Percentiles rank a stretch among this genome's conserved stretches.
phyloP scores from a whole-genome alignment of 1,140 invertebrate species.

The Trachymyrmex septentrionalis region DNA sequence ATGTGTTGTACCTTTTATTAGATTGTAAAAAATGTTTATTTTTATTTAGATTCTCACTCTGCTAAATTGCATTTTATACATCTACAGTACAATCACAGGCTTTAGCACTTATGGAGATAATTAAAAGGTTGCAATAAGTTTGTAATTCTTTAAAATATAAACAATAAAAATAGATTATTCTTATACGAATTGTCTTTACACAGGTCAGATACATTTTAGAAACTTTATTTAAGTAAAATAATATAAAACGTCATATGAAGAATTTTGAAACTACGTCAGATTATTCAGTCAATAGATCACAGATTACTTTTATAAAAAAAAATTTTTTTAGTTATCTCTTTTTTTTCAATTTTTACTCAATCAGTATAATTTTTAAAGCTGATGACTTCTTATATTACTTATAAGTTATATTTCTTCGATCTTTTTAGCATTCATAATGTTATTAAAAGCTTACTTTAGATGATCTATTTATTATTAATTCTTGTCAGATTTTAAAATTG shows the following conservation, averaged over 20 bases:
- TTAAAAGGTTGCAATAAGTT: slow-evolving; percentile 77
- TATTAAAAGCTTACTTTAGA: too few relatives aligned
- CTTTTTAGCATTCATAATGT: too few relatives aligned
- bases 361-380: too few relatives aligned
- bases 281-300: too few relatives aligned
- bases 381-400: too few relatives aligned
- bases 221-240: slow-evolving; percentile 27
- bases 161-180: neutral
- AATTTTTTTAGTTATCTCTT: too few relatives aligned
- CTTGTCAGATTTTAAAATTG: too few relatives aligned
- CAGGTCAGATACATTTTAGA: neutral
- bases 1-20: neutral
- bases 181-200: neutral
- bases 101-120: slow-evolving; percentile 90
- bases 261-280: neutral
- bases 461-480: too few relatives aligned
- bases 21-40: slow-evolving; percentile 58
- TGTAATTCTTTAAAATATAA: neutral
- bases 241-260: neutral
- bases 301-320: too few relatives aligned
- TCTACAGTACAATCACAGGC: slow-evolving; percentile 91
- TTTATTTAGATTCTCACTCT: slow-evolving; percentile 90
- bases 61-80: slow-evolving; percentile 90
- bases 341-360: too few relatives aligned
- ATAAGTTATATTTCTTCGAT: too few relatives aligned